Evolutionary conservation across 2,888 invertebrate species (phyloP), one percentile per base, ranked within the genome.

Genomic region (Mesorhabditis belari): DNA sequence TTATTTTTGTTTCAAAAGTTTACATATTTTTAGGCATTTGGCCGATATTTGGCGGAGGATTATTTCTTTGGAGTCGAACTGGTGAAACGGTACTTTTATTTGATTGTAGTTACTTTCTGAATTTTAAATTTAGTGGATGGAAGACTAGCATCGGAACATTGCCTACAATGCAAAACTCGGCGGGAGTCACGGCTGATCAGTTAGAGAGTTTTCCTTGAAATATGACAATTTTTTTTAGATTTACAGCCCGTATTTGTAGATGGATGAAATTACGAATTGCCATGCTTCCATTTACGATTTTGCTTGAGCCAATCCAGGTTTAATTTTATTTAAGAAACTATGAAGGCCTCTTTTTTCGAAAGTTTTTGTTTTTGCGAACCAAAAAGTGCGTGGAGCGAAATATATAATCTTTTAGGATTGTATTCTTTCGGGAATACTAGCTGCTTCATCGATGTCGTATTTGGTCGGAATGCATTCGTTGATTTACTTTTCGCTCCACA

Each of bases 211-310:
- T 17, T 23, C 26, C 23, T 25, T 19, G 23, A 24, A 19, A n/a
- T 9, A 21, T 21, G n/a, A 6, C 21, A n/a, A 3, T 23, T n/a
- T 23, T 72, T 58, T 60, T 57, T 3, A 60, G 63, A 24, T 72
- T 69, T 55, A 54, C 66, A 6, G 67, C 65, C 54, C 27, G 68
- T 29, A 62, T 67, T 66, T 80, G 60, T 77, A 87, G 96, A 74
- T 98, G 98, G 98, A 90, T 92, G 58, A 92, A 95, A 81, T 85
- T 98, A 54, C 86, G 98, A 57, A 89, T 92, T 64, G 92, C 95
- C 17, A 95, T 98, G 92, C 86, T 95, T 67, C 96, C 98, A 0
- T 87, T 88, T 35, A 90, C 90, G 51, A 89, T 92, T 69, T 79
- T 96, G 50, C 85, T 95, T 66, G 98, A 98, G 83, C 98, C 96